Percentiles rank a stretch among this genome's conserved stretches.
phyloP scores from a whole-genome alignment of 2,797 vertebrate genomes.

The Gobionotothen gibberifrons region DNA sequence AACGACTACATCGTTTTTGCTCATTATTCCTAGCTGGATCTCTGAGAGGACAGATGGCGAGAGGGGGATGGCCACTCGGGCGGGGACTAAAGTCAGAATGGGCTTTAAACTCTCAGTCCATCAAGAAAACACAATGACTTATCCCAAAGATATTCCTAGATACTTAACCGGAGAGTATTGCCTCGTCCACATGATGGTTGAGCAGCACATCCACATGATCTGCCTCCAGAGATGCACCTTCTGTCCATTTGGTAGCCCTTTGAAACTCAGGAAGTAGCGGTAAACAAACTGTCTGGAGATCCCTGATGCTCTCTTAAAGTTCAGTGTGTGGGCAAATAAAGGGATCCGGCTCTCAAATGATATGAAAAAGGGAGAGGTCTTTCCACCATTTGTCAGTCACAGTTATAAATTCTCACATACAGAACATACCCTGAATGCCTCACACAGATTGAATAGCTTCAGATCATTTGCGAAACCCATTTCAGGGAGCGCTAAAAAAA shows the following conservation, averaged over 20 bases:
- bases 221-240: constrained; percentile 57
- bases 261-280: constrained; percentile 77
- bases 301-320: constrained; percentile 75
- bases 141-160: constrained; percentile 31
- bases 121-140: constrained; percentile 39
- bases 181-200: constrained; percentile 62
- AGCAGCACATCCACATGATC: constrained; percentile 51
- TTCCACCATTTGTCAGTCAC: constrained; percentile 62
- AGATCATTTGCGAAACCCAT: constrained; percentile 60
- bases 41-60: constrained; percentile 59
- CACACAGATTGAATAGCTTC: constrained; percentile 55
- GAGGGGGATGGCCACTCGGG: constrained; percentile 30
- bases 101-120: constrained; percentile 50
- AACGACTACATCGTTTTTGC: constrained; percentile 75
- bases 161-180: constrained; percentile 47
- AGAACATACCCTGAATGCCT: constrained; percentile 75
- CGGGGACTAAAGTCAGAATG: constrained; percentile 44
- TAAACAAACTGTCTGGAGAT: constrained; percentile 76
- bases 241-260: constrained; percentile 83
- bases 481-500: constrained; percentile 64
- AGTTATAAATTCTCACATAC: constrained; percentile 58
- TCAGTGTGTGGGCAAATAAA: constrained; percentile 73
- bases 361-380: constrained; percentile 53
- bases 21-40: constrained; percentile 67
- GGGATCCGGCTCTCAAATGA: constrained; percentile 71